phyloP scores from a whole-genome alignment of 2,113 vertebrate species.

The Notarius lentiginosus region DNA sequence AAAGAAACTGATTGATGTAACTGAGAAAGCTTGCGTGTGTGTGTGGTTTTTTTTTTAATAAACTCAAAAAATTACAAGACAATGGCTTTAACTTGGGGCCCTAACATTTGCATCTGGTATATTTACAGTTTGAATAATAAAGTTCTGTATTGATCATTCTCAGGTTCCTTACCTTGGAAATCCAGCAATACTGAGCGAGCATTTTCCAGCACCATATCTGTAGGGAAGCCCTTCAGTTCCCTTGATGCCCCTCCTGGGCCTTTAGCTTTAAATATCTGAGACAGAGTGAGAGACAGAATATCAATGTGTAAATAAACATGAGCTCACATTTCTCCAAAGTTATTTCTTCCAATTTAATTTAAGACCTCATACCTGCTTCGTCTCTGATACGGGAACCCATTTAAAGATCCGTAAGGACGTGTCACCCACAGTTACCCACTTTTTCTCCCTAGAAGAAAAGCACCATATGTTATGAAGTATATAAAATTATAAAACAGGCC shows the following conservation, averaged over 20 bases:
- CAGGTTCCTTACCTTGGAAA: constrained; percentile 82
- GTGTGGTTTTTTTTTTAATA: background rate
- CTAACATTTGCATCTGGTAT: background rate
- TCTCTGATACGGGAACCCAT: constrained; percentile 94
- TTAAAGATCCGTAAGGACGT: constrained; percentile 96
- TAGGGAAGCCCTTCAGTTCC: constrained; percentile 81
- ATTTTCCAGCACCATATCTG: constrained; percentile 81
- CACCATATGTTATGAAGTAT: background rate
- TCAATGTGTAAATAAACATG: background rate
- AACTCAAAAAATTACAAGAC: background rate
- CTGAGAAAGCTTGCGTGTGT: background rate
- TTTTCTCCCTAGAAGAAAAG: constrained; percentile 83
- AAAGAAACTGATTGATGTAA: background rate
- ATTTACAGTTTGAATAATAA: background rate
- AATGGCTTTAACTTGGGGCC: background rate
- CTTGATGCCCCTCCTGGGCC: constrained; percentile 71
- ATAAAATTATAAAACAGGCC: background rate
- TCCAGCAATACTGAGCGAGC: constrained; percentile 89
- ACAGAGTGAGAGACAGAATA: constrained; percentile 39
- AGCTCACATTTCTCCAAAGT: background rate
- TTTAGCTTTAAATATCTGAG: constrained; percentile 89
- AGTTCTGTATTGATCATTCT: background rate
- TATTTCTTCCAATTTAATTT: background rate
- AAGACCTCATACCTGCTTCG: constrained; percentile 84
- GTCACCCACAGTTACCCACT: constrained; percentile 97